Conservation (phyloP, 2,888 invertebrate genomes). For the Hermaeophaga mercurialis region DNA sequence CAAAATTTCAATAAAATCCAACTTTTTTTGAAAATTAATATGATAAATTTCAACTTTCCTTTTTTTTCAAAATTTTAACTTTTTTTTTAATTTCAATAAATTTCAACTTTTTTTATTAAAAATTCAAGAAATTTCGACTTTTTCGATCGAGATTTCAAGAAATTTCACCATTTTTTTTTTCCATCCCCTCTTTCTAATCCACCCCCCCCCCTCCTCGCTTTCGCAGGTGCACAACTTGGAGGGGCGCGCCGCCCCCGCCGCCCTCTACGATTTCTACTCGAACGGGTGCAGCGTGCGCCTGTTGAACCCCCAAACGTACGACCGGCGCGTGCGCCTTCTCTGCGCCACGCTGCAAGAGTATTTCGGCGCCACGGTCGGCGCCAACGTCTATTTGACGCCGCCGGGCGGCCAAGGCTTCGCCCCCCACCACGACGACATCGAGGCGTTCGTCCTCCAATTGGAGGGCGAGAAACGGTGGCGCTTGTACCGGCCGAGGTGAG, state of each 20-base stretch:
- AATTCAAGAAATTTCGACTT: too few relatives aligned
- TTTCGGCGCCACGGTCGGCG: conserved; percentile 93
- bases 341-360: conserved; percentile 86
- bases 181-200: too few relatives aligned
- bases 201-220: too few relatives aligned
- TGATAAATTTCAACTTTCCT: too few relatives aligned
- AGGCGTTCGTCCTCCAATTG: conserved; percentile 94
- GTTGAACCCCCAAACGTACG: conserved; percentile 88
- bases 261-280: conserved; percentile 89
- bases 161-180: too few relatives aligned
- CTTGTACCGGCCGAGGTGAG: conserved; percentile 77
- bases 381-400: conserved; percentile 95
- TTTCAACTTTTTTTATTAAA: too few relatives aligned
- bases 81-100: too few relatives aligned
- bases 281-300: conserved; percentile 89
- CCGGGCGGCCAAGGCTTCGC: conserved; percentile 97
- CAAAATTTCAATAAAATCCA: too few relatives aligned
- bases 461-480: conserved; percentile 96
- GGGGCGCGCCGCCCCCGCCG: conserved; percentile 75
- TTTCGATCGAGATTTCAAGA: too few relatives aligned
- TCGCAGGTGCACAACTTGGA: conserved; percentile 84
- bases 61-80: too few relatives aligned
- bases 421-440: conserved; percentile 98
- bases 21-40: too few relatives aligned
- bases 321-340: conserved; percentile 67